A percentile compares a stretch with the other conserved stretches of the same genome.
phyloP scores from a whole-genome alignment of 2,888 invertebrate genomes.

The Melanchra persicariae region DNA sequence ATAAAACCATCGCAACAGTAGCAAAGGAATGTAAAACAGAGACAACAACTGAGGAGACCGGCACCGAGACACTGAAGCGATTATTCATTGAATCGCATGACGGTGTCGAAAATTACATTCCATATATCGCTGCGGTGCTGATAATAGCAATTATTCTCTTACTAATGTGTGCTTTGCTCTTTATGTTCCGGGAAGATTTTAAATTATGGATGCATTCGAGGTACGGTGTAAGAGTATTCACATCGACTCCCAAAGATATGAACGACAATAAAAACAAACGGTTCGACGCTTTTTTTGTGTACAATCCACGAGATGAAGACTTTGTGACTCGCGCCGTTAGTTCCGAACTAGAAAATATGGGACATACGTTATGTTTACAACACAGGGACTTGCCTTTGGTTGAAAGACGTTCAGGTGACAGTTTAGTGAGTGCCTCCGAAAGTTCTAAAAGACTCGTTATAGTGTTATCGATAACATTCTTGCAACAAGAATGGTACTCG shows the following conservation, averaged over 20 bases:
- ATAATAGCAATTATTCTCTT: conserved; percentile 93
- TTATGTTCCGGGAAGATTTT: conserved; percentile 94
- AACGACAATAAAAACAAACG: conserved; percentile 92
- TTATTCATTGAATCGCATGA: conserved; percentile 92
- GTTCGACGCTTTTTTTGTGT: conserved; percentile 97
- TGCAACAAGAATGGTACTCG: conserved; percentile 95
- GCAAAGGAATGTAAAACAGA: conserved; percentile 91
- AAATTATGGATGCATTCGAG: conserved; percentile 95
- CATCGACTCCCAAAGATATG: conserved; percentile 90
- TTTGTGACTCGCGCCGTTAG: conserved; percentile 93
- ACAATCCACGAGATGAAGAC: conserved; percentile 95
- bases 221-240: conserved; percentile 94
- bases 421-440: conserved; percentile 90
- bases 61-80: conserved; percentile 89
- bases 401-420: conserved; percentile 90
- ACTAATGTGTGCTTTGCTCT: conserved; percentile 92
- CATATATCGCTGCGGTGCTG: conserved; percentile 93
- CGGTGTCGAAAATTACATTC: conserved; percentile 93
- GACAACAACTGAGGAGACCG: conserved; percentile 92
- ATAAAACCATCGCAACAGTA: conserved; percentile 87
- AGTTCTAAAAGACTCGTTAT: conserved; percentile 94
- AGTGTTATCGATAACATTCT: conserved; percentile 95
- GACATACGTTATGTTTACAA: conserved; percentile 92
- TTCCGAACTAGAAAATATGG: conserved; percentile 93
- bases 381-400: conserved; percentile 92